These are phyloP conservation scores for Temnothorax curvispinosus DNA, from an alignment of 1,140 invertebrate species.

Conservation along the genomic window DNA sequence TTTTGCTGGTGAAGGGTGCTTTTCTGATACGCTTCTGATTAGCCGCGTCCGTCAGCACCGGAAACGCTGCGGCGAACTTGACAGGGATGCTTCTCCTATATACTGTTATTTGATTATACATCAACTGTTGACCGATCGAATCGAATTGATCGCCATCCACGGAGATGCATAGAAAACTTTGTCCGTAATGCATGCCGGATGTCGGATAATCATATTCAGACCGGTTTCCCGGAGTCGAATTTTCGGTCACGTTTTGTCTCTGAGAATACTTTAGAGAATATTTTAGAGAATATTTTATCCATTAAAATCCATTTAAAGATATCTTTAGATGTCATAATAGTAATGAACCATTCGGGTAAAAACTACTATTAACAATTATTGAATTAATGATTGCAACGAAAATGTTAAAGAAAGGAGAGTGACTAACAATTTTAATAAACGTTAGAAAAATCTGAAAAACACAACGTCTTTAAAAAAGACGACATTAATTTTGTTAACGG, in stretches of 20 bases:
- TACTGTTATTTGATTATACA: constrained; percentile 91
- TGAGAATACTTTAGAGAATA: neutral
- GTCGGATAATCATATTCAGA: constrained; percentile 90
- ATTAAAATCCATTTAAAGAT: neutral
- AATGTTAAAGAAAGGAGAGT: neutral
- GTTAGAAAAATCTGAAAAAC: neutral
- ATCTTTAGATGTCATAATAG: neutral
- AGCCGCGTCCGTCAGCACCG: constrained; percentile 88
- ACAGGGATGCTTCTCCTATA: constrained; percentile 88
- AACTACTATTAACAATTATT: neutral
- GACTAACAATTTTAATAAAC: neutral
- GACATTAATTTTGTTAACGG: neutral
- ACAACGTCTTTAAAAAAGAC: neutral
- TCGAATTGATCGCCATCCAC: constrained; percentile 89
- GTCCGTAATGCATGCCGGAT: constrained; percentile 91
- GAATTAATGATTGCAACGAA: neutral
- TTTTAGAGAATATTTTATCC: neutral
- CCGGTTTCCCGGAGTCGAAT: constrained; percentile 62
- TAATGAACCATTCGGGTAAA: neutral
- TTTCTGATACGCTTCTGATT: constrained; percentile 87
- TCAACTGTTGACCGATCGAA: constrained; percentile 90
- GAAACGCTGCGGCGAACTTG: constrained; percentile 85
- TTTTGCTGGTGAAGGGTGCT: constrained; percentile 88
- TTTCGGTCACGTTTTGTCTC: neutral
- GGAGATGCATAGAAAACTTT: constrained; percentile 95